Evolutionary conservation across 2,113 vertebrate species (phyloP), one percentile per base, ranked within the genome.

Genomic region (Osmerus mordax): DNA sequence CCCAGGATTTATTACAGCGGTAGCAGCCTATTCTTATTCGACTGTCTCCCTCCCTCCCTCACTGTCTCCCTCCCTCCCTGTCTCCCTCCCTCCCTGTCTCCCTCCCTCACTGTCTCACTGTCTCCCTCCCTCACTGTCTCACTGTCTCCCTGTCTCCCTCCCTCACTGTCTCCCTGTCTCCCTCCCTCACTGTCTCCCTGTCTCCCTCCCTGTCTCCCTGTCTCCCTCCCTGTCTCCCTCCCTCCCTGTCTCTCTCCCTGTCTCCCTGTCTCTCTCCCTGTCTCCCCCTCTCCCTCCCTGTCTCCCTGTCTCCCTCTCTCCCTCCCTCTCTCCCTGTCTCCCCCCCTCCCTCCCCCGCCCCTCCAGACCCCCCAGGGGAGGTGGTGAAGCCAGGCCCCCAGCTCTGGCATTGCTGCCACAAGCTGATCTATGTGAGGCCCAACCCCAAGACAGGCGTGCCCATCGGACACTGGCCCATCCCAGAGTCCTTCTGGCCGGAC

Each of bases 401-500:
- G 58, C 93, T 93, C 61, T 99, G 97, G 97, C 96, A 99, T 87
- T 97, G 93, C 81, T 98, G 97, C 90, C 96, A 97, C 86, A 98
- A 96, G 86, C 95, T 99, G 76, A 98, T 99, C 82, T 99, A 99
- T 65, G 96, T 99, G 67, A 92, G 96, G 73, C 96, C 97, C 15
- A 99, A 99, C 83, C 97, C 95, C 73, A 99, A 99, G 92, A 97
- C 97, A 0, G 97, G 97, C 3, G 96, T 99, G 78, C 97, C 97
- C 69, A 93, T 99, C 70, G 96, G 97, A 61, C 97, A 99, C 61
- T 99, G 97, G 97, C 97, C 97, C 74, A 95, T 98, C 79, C 96
- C 97, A 53, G 97, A 99, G 81, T 96, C 96, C 62, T 98, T 99
- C 82, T 99, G 97, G 97, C 97, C 97, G 28, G 97, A 99, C 91